phyloP scores from a whole-genome alignment of 2,113 vertebrate species.

The Plestiodon gilberti region DNA sequence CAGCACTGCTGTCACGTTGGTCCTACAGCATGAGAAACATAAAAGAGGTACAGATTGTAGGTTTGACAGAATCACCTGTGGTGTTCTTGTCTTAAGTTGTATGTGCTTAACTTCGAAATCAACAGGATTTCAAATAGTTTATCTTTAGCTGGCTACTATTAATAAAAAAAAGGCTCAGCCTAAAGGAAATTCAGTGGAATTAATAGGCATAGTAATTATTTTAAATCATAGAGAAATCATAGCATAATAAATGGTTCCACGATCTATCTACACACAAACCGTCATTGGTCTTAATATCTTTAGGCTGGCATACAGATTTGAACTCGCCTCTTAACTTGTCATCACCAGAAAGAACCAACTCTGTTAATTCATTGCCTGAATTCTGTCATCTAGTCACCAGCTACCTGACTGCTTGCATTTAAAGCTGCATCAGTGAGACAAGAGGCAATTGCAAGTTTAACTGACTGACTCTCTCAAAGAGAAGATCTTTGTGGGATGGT shows the following conservation, averaged over 20 bases:
- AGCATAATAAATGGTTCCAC: not conserved
- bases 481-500: not conserved
- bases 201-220: not conserved
- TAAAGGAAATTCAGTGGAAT: too few species aligned
- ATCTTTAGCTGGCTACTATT: too few species aligned
- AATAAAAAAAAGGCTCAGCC: too few species aligned
- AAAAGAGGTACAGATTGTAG: too few species aligned
- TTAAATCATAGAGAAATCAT: not conserved
- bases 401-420: not conserved
- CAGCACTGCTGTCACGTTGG: too few species aligned
- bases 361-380: not conserved
- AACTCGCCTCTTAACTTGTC: not conserved
- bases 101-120: too few species aligned
- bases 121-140: too few species aligned
- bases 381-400: rapidly evolving
- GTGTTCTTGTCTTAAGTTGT: too few species aligned
- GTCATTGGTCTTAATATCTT: too few species aligned
- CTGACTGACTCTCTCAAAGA: not conserved
- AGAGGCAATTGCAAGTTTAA: rapidly evolving
- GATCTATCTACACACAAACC: not conserved
- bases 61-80: too few species aligned
- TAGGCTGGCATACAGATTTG: too few species aligned
- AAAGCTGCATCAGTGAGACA: not conserved
- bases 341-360: not conserved
- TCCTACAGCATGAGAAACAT: too few species aligned